Evolutionary conservation across 2,113 vertebrate species (phyloP).

Genomic region (Varanus salvator): DNA sequence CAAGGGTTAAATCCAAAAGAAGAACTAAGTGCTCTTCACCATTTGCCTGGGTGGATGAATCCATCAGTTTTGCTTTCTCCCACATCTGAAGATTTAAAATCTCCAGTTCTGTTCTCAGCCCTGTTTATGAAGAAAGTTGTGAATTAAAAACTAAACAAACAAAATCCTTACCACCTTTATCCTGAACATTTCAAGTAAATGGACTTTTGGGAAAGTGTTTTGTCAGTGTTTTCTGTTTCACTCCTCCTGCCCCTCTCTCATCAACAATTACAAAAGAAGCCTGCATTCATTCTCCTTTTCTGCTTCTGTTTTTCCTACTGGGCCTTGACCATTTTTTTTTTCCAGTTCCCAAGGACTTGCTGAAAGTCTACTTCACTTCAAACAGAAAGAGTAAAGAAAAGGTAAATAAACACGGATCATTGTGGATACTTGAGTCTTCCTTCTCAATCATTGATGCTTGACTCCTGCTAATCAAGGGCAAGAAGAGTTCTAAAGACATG

Average conservation of each 20-base stretch:
- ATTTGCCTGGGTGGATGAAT: too few relatives aligned
- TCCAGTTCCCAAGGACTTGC: neutral
- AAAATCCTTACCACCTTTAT: neutral
- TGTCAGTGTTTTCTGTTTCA: neutral
- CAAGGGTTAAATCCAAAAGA: too few relatives aligned
- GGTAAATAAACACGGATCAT: constrained; percentile 9
- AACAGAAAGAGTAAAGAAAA: neutral
- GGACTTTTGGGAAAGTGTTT: neutral
- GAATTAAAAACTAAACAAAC: too few relatives aligned
- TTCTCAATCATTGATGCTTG: neutral
- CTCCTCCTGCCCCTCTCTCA: fast-evolving
- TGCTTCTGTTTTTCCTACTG: neutral
- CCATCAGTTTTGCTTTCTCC: too few relatives aligned
- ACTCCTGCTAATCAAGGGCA: neutral
- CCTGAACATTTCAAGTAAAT: neutral
- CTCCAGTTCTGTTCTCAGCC: too few relatives aligned
- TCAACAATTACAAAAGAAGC: neutral
- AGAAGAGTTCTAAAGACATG: neutral
- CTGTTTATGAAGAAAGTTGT: too few relatives aligned
- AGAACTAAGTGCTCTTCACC: too few relatives aligned
- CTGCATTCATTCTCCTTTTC: neutral
- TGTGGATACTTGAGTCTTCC: constrained; percentile 10
- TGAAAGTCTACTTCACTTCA: neutral
- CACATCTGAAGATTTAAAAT: too few relatives aligned
- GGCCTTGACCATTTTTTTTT: neutral